Evolutionary conservation across 1,140 invertebrate genomes (phyloP).

Genomic region (Lepidurus couesii): DNA sequence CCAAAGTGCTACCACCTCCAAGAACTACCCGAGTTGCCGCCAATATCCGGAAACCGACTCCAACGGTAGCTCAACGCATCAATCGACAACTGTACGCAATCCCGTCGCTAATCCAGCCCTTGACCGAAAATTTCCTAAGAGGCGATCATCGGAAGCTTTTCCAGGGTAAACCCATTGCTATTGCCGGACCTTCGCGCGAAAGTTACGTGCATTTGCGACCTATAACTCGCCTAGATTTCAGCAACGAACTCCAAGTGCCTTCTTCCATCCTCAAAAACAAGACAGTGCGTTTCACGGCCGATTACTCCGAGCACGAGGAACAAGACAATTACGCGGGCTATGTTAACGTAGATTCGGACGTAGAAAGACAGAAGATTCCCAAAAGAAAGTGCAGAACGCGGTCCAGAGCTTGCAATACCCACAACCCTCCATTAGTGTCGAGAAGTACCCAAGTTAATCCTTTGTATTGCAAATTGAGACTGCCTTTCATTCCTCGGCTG

Average conservation of each 20-base stretch:
- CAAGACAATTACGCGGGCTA: not conserved
- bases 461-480: not conserved
- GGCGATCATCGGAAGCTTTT: not conserved
- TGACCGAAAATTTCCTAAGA: not conserved
- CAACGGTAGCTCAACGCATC: not conserved
- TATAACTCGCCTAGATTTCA: not conserved
- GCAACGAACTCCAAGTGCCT: not conserved
- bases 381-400: slow-evolving; percentile 3
- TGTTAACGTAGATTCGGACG: not conserved
- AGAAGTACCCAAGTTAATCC: not conserved
- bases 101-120: not conserved
- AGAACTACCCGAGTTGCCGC: not conserved
- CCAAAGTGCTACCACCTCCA: not conserved
- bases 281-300: not conserved
- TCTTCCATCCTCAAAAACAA: not conserved
- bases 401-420: not conserved
- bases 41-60: not conserved
- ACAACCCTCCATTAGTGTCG: not conserved
- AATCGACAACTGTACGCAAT: not conserved
- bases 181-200: not conserved
- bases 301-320: not conserved
- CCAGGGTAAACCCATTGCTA: not conserved
- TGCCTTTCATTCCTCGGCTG: not conserved
- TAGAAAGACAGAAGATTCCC: not conserved
- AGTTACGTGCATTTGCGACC: not conserved